These are phyloP conservation scores for Penaeus japonicus DNA, from an alignment of 1,140 invertebrate genomes.

Conservation along the genomic window DNA sequence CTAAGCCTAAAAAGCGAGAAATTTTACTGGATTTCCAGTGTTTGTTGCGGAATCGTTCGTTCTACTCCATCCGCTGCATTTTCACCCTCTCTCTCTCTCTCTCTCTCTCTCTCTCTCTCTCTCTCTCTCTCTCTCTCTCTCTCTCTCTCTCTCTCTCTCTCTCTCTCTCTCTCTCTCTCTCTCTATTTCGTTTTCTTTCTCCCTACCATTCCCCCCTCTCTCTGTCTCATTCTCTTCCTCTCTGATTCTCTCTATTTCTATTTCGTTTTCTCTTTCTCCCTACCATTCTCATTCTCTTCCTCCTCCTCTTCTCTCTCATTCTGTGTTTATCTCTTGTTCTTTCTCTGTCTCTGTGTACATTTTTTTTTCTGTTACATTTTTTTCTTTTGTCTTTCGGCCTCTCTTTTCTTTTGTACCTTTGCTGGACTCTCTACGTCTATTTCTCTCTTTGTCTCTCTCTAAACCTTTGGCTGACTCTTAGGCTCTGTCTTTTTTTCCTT, in stretches of 20 bases:
- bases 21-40: too few species aligned
- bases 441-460: too few species aligned
- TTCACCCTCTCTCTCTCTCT: neutral
- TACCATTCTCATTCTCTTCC: neutral
- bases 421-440: too few species aligned
- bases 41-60: too few species aligned
- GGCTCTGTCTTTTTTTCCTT: too few species aligned
- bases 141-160: neutral
- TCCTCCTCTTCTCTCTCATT: neutral
- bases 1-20: too few species aligned
- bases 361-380: too few species aligned
- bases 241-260: neutral
- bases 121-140: neutral
- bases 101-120: neutral
- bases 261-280: neutral
- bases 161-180: neutral
- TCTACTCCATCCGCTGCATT: neutral
- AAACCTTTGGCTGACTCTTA: too few species aligned
- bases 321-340: neutral
- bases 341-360: too few species aligned
- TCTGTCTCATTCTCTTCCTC: neutral
- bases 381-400: too few species aligned
- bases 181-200: neutral
- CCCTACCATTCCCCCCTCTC: neutral
- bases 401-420: too few species aligned